Base-by-base conservation (phyloP, 2,113 vertebrate genomes). In the Cisticola juncidis region DNA sequence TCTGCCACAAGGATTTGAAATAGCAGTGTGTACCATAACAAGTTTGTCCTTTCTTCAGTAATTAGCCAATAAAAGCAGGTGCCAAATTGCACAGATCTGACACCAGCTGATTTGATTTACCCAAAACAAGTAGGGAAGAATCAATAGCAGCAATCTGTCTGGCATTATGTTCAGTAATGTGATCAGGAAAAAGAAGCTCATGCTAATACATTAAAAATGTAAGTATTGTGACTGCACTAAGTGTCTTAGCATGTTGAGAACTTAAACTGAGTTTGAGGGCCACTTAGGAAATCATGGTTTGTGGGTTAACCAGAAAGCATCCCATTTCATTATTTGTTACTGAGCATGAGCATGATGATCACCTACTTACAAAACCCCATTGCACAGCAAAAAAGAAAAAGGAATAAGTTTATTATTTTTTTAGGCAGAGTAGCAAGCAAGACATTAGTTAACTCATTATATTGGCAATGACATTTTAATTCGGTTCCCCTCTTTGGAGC, bases 21-120 rank as follows among this genome's bases (percentile, higher is more conserved):
- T 92, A 82, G 87, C 70, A 71, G 16, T 8, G 1, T 77, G 93
- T 83, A 70, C 64, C 5, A 1, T 87, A 61, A 83, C 91, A 97
- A 80, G 86, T 74, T 94, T 92, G 86, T 96, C 92, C 92, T 95
- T 95, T 76, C 35, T 93, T 87, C 57, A 76, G 76, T 94, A 96
- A 96, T 88, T 91, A 94, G 92, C 79, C 71, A 91, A 84, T 92
- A 90, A 81, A 93, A 71, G 36, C 51, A 86, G 78, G 73, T 97
- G 92, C 94, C 97, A 96, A 96, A 86, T 57, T 92, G 82, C 92
- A 96, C 94, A 96, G 85, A 96, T 86, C 92, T 94, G 69, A 88
- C 95, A 95, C 80, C 84, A 96, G 87, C 88, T 76, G 69, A 95
- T 94, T 84, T 92, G 81, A 90, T 96, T 96, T 96, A 92, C 84